phyloP scores from a whole-genome alignment of 2,797 vertebrate genomes.

The Numenius phaeopus region DNA sequence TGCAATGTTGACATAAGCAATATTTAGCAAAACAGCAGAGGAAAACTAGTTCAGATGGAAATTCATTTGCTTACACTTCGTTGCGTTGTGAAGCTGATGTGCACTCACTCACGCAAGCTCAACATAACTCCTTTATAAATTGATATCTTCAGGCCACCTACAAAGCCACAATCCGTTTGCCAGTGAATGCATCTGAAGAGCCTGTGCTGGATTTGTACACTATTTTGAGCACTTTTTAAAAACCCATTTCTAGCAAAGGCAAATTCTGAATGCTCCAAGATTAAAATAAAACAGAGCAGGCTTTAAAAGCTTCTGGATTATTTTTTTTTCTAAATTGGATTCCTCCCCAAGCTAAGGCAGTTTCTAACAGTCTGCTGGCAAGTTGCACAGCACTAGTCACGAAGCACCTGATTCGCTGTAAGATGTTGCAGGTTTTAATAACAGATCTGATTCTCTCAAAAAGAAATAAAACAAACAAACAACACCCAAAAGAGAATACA shows the following conservation, averaged over 20 bases:
- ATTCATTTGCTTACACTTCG: neutral
- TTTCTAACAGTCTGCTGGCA: constrained; percentile 30
- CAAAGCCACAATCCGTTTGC: neutral
- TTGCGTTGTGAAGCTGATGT: neutral
- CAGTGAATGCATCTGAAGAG: neutral
- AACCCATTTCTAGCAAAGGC: neutral
- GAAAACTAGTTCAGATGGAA: neutral
- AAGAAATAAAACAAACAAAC: neutral
- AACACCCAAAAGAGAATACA: neutral
- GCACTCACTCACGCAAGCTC: neutral
- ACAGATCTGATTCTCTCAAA: neutral
- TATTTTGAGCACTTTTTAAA: neutral
- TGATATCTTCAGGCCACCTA: neutral
- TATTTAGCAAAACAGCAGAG: neutral
- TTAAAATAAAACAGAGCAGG: neutral
- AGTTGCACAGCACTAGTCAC: neutral
- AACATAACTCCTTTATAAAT: neutral
- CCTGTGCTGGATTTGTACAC: neutral
- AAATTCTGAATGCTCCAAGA: neutral
- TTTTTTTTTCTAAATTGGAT: neutral
- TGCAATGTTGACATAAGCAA: neutral
- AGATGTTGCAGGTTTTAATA: constrained; percentile 13
- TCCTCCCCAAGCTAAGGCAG: neutral
- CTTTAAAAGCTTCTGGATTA: neutral
- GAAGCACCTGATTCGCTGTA: neutral